phyloP scores from a whole-genome alignment of 1,140 invertebrate genomes.

The Paraescarpia echinospica region DNA sequence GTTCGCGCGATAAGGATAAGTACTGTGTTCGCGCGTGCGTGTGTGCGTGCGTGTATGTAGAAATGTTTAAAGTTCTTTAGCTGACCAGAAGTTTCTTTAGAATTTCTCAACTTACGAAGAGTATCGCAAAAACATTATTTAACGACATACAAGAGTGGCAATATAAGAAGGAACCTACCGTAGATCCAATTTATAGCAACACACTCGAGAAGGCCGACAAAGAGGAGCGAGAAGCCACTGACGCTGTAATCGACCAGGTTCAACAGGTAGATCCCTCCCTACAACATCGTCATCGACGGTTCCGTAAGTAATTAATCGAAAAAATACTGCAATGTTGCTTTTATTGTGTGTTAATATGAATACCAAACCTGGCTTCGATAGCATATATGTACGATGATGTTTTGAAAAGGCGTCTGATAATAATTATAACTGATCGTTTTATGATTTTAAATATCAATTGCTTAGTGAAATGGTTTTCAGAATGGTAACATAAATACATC shows the following conservation, averaged over 20 bases:
- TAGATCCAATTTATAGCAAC: conserved; percentile 78
- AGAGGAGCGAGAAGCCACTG: conserved; percentile 78
- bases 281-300: background rate
- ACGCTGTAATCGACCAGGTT: conserved; percentile 83
- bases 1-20: no score
- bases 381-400: background rate
- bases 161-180: conserved; percentile 36
- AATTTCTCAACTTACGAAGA: no score
- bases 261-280: conserved; percentile 77
- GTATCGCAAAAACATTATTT: no score
- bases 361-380: background rate
- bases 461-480: background rate
- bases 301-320: background rate
- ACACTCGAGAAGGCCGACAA: conserved; percentile 70
- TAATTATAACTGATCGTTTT: background rate
- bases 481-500: no score
- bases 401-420: background rate
- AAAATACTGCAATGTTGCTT: background rate
- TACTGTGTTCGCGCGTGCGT: no score
- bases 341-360: background rate
- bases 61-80: no score
- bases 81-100: no score
- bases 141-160: no score
- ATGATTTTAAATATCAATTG: no score
- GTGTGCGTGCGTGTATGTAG: no score